Base-by-base conservation (phyloP, 2,113 vertebrate genomes). In the Theristicus caerulescens region DNA sequence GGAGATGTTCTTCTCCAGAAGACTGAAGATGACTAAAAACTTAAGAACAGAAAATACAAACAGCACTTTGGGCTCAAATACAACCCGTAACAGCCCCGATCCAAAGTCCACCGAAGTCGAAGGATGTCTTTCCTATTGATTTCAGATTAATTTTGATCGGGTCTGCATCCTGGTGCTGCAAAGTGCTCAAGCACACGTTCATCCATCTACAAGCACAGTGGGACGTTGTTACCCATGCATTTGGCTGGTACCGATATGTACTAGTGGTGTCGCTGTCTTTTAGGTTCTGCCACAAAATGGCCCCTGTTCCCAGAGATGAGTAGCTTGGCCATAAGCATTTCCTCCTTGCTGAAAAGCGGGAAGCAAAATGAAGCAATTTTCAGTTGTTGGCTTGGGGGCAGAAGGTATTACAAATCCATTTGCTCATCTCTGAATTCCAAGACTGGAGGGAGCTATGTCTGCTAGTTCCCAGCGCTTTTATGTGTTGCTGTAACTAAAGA, bases 401-500 rank as follows among this genome's bases (percentile, higher is more conserved):
- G 82, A 72, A 92, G 18, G 76, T 65, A 27, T 84, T 89, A 40
- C 57, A 73, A 51, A 61, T 40, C 34, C 66, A 61, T 76, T 93
- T 91, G 81, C 71, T 89, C 94, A 87, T 69, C 79, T 70, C 67
- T 79, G 64, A 65, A 87, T 95, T 83, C 88, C 89, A 66, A 46
- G 47, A 38, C 76, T 66, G 83, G 80, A 73, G 93, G 95, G 61
- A 97, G 93, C 71, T 25, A 1, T 32, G 17, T 31, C 73, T 94
- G 82, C 47, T 78, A 8, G n/a, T 49, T 90, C 90, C 92, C 82
- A 65, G 49, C 2, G 1, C 57, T 93, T 83, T 55, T 34, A 55
- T 47, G 15, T 16, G n/a, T 82, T 85, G 80, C 77, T 95, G 79
- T 96, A 96, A 96, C 83, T 96, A 90, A 71, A 93, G 44, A 82